phyloP scores from a whole-genome alignment of 37 sponge, comb jelly and placozoan genomes.

The Cliona cf. orientalis region DNA sequence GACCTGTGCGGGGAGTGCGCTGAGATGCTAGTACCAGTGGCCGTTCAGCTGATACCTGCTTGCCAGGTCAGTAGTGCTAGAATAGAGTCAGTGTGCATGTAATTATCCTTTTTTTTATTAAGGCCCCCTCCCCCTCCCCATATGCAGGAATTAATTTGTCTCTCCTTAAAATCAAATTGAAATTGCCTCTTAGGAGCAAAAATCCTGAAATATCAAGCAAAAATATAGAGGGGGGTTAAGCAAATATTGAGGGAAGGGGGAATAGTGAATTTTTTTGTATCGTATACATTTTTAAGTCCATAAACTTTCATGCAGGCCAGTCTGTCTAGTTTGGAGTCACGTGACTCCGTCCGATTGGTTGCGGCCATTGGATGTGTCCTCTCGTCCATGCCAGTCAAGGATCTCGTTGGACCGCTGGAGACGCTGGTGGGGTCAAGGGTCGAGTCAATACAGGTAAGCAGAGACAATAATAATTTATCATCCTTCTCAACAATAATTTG shows the following conservation, averaged over 20 bases:
- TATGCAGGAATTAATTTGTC: too few relatives aligned
- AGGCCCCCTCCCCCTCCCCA: too few relatives aligned
- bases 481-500: background rate
- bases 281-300: too few relatives aligned
- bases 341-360: constrained; percentile 47
- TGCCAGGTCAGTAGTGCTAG: constrained; percentile 62
- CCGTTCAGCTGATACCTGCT: constrained; percentile 42
- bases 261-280: too few relatives aligned
- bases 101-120: too few relatives aligned
- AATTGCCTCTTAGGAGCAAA: too few relatives aligned
- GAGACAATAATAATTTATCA: background rate
- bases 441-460: constrained; percentile 20
- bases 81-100: background rate
- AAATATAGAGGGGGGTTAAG: too few relatives aligned
- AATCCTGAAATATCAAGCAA: too few relatives aligned
- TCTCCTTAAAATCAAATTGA: too few relatives aligned
- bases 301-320: constrained; percentile 15
- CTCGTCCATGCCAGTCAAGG: constrained; percentile 42
- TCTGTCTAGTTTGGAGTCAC: too few relatives aligned
- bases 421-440: constrained; percentile 23
- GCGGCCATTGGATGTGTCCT: constrained; percentile 69
- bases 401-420: constrained; percentile 34
- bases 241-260: too few relatives aligned
- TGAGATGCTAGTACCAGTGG: constrained; percentile 26
- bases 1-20: constrained; percentile 76